These are phyloP conservation scores for Dermolepida albohirtum DNA, from an alignment of 2,888 invertebrate species.

Conservation along the genomic window DNA sequence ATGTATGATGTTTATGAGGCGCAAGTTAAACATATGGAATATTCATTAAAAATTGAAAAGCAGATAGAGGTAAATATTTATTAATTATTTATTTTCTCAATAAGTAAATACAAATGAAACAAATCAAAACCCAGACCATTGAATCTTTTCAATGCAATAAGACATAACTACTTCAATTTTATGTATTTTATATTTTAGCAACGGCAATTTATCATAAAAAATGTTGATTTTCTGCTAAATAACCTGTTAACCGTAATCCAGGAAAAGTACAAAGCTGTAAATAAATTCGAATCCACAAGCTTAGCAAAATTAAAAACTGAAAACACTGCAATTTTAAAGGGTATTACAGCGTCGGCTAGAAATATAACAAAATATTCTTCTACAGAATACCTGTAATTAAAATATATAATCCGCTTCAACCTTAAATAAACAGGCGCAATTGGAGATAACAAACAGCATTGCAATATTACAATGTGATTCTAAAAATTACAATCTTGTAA, in stretches of 20 bases:
- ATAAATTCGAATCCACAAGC: slow-evolving; percentile 71
- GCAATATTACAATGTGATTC: neutral
- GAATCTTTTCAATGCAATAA: too few relatives aligned
- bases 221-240: slow-evolving; percentile 77
- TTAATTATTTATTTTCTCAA: neutral
- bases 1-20: slow-evolving; percentile 80
- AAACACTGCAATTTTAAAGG: slow-evolving; percentile 68
- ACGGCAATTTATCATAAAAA: slow-evolving; percentile 71
- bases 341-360: slow-evolving; percentile 69
- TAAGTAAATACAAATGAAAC: slow-evolving; percentile 20
- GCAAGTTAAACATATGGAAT: slow-evolving; percentile 75
- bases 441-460: neutral
- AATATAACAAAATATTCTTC: slow-evolving; percentile 78
- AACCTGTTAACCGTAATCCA: slow-evolving; percentile 74
- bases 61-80: slow-evolving; percentile 66
- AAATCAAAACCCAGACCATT: too few relatives aligned
- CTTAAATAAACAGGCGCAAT: too few relatives aligned
- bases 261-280: slow-evolving; percentile 71
- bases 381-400: slow-evolving; percentile 31
- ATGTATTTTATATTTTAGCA: slow-evolving; percentile 55
- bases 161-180: neutral
- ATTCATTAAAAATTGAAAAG: slow-evolving; percentile 69
- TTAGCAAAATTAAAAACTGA: slow-evolving; percentile 68
- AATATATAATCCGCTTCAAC: neutral
- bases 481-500: too few relatives aligned